phyloP scores from a whole-genome alignment of 2,888 invertebrate species.

The Phortica okadai region DNA sequence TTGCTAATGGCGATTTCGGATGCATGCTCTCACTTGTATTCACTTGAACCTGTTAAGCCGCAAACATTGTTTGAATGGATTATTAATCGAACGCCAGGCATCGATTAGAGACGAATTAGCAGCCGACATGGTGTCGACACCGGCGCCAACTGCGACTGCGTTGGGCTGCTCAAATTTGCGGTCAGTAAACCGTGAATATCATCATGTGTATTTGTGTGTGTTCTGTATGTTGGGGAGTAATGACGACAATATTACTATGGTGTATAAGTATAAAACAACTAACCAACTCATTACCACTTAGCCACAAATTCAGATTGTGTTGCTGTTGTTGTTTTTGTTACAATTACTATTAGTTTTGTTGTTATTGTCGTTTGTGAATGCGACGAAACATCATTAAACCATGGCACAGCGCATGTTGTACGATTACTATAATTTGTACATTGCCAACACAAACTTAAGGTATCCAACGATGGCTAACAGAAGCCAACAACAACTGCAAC shows the following conservation, averaged over 20 bases:
- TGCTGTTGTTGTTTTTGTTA: not conserved
- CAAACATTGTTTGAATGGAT: not conserved
- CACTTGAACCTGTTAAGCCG: not conserved
- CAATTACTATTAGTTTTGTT: not conserved
- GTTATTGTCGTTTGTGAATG: not conserved
- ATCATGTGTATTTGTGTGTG: not conserved
- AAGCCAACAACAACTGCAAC: not conserved
- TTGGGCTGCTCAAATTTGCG: not conserved
- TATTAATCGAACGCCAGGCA: not conserved
- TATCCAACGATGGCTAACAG: not conserved
- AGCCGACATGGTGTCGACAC: not conserved
- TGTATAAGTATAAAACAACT: not conserved
- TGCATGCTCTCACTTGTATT: not conserved
- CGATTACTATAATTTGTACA: not conserved
- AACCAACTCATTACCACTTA: slow-evolving; percentile 3
- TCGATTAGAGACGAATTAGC: not conserved
- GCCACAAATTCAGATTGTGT: slow-evolving; percentile 1
- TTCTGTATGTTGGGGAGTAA: not conserved
- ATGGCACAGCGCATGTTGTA: not conserved
- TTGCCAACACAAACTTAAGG: not conserved
- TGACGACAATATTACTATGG: too few relatives aligned
- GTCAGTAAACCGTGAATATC: not conserved
- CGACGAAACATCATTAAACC: not conserved
- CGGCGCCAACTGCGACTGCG: not conserved
- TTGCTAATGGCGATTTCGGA: not conserved